phyloP scores from a whole-genome alignment of 2,113 vertebrate genomes.

The Phalacrocorax brasilianus region DNA sequence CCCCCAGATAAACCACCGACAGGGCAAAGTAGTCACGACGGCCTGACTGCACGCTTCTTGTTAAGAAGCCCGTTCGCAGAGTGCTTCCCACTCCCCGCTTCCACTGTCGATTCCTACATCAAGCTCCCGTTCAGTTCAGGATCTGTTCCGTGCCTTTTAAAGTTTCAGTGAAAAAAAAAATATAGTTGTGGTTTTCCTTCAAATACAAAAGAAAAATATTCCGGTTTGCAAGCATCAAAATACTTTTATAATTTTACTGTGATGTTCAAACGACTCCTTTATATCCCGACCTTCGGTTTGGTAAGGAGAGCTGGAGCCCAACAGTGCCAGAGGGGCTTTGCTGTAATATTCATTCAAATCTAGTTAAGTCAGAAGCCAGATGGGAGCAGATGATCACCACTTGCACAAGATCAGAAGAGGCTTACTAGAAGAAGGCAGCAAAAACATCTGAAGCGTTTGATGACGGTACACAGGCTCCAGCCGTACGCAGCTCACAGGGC shows the following conservation, averaged over 20 bases:
- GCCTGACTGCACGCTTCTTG: background rate
- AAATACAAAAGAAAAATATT: background rate
- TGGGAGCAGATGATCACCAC: background rate
- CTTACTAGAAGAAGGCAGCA: background rate
- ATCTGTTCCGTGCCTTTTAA: background rate
- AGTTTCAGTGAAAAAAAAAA: background rate
- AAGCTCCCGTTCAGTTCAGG: slow-evolving; percentile 10
- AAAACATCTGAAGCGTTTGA: background rate
- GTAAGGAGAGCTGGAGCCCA: background rate
- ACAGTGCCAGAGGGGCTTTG: background rate
- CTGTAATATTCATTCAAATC: background rate
- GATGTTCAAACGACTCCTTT: background rate
- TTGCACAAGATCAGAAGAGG: background rate
- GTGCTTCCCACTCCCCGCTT: background rate
- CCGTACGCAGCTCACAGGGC: background rate
- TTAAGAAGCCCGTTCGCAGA: background rate
- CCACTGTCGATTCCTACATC: background rate
- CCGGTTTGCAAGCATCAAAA: background rate
- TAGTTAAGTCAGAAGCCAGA: background rate
- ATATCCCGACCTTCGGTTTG: background rate
- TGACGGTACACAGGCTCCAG: background rate
- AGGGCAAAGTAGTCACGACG: background rate
- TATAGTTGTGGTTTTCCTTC: background rate
- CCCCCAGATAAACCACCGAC: background rate
- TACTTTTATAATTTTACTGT: background rate